phyloP scores from a whole-genome alignment of 2,888 invertebrate species.

The Chalcis sispes region DNA sequence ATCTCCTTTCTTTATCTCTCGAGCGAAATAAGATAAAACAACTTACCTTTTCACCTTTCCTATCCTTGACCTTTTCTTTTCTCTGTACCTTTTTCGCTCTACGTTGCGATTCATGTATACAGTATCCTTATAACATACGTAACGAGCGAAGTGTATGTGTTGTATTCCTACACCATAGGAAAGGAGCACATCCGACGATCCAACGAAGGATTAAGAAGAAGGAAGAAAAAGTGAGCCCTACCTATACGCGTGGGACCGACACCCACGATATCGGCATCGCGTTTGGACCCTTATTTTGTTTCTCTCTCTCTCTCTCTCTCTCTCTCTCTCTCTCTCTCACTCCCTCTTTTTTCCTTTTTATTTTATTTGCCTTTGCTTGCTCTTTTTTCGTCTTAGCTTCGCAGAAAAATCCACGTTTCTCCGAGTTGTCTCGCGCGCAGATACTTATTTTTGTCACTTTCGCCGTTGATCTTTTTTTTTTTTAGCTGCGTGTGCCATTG shows the following conservation, averaged over 20 bases:
- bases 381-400: neutral
- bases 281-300: slow-evolving; percentile 18
- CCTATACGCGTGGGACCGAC: slow-evolving; percentile 76
- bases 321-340: slow-evolving; percentile 4
- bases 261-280: slow-evolving; percentile 69
- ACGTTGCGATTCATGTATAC: too few relatives aligned
- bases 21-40: too few relatives aligned
- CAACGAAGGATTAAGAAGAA: slow-evolving; percentile 40
- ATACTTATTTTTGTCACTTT: slow-evolving; percentile 5
- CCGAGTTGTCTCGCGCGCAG: slow-evolving; percentile 12
- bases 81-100: slow-evolving; percentile 28
- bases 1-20: too few relatives aligned
- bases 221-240: slow-evolving; percentile 66
- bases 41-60: neutral
- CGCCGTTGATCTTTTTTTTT: neutral
- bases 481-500: too few relatives aligned
- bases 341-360: neutral
- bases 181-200: slow-evolving; percentile 64
- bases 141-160: slow-evolving; percentile 6
- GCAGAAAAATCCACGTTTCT: slow-evolving; percentile 38
- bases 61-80: neutral
- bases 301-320: neutral
- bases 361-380: neutral
- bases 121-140: too few relatives aligned
- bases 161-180: slow-evolving; percentile 66